Conservation (phyloP, 2,797 vertebrate species). For the Malacoctenus gilli region DNA sequence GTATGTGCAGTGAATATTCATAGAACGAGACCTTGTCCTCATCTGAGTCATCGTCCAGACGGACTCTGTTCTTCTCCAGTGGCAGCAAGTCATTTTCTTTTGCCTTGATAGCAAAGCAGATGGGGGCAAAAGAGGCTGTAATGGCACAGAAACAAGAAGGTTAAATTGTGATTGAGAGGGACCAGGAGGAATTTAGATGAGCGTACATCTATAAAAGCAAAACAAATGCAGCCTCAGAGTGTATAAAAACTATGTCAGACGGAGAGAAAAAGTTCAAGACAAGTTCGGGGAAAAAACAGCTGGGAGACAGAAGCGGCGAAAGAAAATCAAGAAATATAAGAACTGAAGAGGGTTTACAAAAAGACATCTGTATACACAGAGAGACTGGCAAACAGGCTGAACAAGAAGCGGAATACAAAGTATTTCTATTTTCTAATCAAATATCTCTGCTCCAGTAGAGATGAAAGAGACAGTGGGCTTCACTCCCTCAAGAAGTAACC, state of each 20-base stretch:
- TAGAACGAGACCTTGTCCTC: constrained; percentile 84
- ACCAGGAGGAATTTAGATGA: constrained; percentile 3
- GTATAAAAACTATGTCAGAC: neutral
- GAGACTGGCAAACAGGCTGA: neutral
- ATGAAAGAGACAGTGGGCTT: constrained; percentile 21
- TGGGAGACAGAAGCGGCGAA: neutral
- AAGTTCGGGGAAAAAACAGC: too few species aligned
- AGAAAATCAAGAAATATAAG: neutral
- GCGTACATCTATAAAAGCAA: neutral
- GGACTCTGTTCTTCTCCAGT: constrained; percentile 95
- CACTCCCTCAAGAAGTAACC: constrained; percentile 36
- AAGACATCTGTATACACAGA: neutral
- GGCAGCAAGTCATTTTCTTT: constrained; percentile 97
- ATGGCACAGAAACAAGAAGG: constrained; percentile 12
- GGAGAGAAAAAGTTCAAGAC: neutral
- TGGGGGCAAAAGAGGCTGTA: constrained; percentile 95
- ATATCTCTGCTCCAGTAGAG: constrained; percentile 9
- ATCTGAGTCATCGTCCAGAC: constrained; percentile 94
- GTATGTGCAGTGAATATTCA: neutral
- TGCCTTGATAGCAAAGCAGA: constrained; percentile 96
- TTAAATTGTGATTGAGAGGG: constrained; percentile 3
- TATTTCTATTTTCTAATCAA: constrained; percentile 43
- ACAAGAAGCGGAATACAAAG: neutral
- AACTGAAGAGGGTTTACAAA: neutral
- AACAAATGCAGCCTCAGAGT: neutral